phyloP scores from a whole-genome alignment of 2,113 vertebrate genomes.

The Entomyzon cyanotis region DNA sequence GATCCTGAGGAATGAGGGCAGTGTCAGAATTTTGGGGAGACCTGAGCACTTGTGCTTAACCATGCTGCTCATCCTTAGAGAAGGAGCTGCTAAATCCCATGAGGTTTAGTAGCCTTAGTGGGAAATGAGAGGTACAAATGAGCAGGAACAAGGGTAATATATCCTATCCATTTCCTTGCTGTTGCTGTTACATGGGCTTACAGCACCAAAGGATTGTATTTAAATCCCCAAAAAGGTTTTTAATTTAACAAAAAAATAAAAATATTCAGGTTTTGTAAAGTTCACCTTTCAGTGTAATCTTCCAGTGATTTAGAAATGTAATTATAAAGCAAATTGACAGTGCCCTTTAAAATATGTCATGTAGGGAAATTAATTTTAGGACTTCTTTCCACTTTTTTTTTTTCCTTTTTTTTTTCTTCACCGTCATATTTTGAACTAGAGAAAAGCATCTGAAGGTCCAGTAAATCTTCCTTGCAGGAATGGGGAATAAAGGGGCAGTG shows the following conservation, averaged over 20 bases:
- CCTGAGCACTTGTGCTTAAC: background rate
- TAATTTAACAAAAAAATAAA: conserved; percentile 6
- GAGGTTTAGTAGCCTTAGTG: background rate
- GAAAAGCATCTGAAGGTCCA: background rate
- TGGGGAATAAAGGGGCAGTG: background rate
- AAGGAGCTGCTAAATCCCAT: background rate
- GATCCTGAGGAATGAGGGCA: background rate
- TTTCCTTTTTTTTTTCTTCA: background rate
- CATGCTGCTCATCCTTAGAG: background rate
- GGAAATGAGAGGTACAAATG: conserved; percentile 16
- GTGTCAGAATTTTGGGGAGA: background rate
- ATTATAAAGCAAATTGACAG: conserved; percentile 63
- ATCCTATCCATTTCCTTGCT: background rate
- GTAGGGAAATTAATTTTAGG: conserved; percentile 61
- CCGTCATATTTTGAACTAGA: background rate
- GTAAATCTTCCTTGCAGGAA: background rate
- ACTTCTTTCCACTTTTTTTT: background rate
- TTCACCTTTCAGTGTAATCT: conserved; percentile 61
- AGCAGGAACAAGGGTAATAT: background rate
- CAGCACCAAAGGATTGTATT: conserved; percentile 3
- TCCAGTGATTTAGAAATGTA: conserved; percentile 62
- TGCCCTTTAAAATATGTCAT: conserved; percentile 68
- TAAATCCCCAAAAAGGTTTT: conserved; percentile 54
- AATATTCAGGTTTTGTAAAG: conserved; percentile 58
- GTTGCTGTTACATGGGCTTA: conserved; percentile 17